These are phyloP conservation scores for Dicrostonyx torquatus DNA, from an alignment of 2,797 vertebrate species.

Conservation along the genomic window DNA sequence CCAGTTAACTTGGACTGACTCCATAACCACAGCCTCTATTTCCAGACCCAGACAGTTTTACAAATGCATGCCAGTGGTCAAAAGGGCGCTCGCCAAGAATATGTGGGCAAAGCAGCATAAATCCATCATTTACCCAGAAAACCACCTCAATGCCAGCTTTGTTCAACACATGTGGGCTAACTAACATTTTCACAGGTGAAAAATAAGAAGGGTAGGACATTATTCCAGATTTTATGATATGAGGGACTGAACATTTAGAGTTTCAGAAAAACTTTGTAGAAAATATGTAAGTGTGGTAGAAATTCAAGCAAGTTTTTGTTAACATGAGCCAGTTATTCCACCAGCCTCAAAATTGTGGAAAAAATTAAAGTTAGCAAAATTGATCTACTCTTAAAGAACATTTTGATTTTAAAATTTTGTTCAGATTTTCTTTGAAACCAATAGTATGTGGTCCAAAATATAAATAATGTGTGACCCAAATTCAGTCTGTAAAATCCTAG, in stretches of 20 bases:
- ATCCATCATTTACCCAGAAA: slow-evolving; percentile 67
- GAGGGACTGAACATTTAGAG: neutral
- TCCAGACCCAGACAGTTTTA: slow-evolving; percentile 45
- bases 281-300: slow-evolving; percentile 25
- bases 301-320: slow-evolving; percentile 47
- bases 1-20: slow-evolving; percentile 74
- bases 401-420: slow-evolving; percentile 18
- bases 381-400: slow-evolving; percentile 24
- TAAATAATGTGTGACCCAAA: neutral
- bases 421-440: neutral
- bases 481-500: neutral
- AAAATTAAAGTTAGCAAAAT: slow-evolving; percentile 4
- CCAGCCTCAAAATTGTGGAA: neutral
- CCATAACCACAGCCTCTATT: slow-evolving; percentile 68
- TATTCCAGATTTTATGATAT: neutral
- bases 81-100: slow-evolving; percentile 70
- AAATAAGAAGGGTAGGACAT: slow-evolving; percentile 46
- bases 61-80: slow-evolving; percentile 73
- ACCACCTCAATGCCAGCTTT: slow-evolving; percentile 67
- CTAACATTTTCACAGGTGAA: slow-evolving; percentile 64
- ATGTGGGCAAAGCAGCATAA: slow-evolving; percentile 55
- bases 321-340: neutral
- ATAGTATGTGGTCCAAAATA: slow-evolving; percentile 1
- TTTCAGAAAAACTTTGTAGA: slow-evolving; percentile 37
- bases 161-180: slow-evolving; percentile 21